Evolutionary conservation across 2,888 invertebrate species (phyloP), one percentile per base, ranked within the genome.

Genomic region (Meiosimyza decipiens): DNA sequence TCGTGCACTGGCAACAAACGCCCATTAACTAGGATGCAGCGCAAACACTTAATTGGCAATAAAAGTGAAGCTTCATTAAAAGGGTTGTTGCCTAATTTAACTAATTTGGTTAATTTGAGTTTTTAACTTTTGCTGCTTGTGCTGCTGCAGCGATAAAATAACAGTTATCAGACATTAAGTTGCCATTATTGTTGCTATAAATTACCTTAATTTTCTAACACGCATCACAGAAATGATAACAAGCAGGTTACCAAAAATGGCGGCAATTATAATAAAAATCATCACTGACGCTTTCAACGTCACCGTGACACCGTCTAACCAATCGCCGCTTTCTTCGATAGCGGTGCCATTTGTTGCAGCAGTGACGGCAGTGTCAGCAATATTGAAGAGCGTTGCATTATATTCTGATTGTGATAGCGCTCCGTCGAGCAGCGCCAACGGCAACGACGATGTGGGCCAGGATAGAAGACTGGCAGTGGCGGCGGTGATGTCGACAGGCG

Each of bases 151-250:
- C 40, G 9, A 40, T 40, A 40, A 6, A 40, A 40, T 40, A 40
- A 7, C 40, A 40, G 40, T 40, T 40, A 7, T 40, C 9, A 40
- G 9, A 1, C 6, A 40, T 40, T 40, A 40, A 40, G 40, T 40
- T 40, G 40, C 0, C 9, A 9, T 18, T 55, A 18, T 18, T 55
- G n/a, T 55, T 55, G 15, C 55, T 3, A 55, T 18, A 16, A 81
- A 81, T 82, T 80, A 87, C 79, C 91, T 87, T 77, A 91, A 82
- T 84, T 91, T 91, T 79, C 91, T 89, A 85, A 91, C 90, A 85
- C 96, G 87, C 92, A 95, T 92, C 82, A 95, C 94, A 80, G 92
- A 92, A 54, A 95, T 93, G 78, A 97, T 96, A 77, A 97, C 97
- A 67, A 97, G 88, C 64, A 96, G 88, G 85, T 97, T 97, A 62